Conservation (phyloP, 1,140 invertebrate species). For the Saxidomus purpurata region DNA sequence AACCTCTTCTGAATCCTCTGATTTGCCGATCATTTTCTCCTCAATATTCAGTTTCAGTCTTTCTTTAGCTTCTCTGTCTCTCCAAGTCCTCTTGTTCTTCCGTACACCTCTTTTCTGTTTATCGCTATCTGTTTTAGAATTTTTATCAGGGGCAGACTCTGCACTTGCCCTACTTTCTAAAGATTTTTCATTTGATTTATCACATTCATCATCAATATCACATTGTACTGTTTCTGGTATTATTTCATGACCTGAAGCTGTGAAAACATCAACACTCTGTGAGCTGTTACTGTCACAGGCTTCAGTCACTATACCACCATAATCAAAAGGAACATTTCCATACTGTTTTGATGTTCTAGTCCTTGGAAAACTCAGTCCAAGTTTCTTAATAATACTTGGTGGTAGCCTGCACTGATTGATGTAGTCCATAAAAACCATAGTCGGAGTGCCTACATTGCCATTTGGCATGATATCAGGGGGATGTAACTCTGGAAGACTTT, state of each 20-base stretch:
- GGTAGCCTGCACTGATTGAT: constrained; percentile 88
- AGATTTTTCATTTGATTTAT: background rate
- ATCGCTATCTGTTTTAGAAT: background rate
- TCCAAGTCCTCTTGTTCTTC: constrained; percentile 63
- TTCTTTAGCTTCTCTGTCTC: constrained; percentile 73
- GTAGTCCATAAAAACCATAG: constrained; percentile 87
- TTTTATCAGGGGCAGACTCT: background rate
- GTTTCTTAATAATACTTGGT: constrained; percentile 87
- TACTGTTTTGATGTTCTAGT: constrained; percentile 86
- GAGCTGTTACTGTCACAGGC: background rate
- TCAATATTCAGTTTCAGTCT: constrained; percentile 80
- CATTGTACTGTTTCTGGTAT: constrained; percentile 12
- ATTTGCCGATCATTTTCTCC: constrained; percentile 80
- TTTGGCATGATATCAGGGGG: constrained; percentile 87
- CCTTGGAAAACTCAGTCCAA: constrained; percentile 86
- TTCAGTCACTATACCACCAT: constrained; percentile 77
- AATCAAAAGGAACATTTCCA: constrained; percentile 88
- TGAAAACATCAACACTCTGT: constrained; percentile 51
- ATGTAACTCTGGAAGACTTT: constrained; percentile 86
- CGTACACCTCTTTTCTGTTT: background rate
- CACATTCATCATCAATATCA: background rate
- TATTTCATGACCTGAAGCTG: constrained; percentile 66
- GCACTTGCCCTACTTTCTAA: background rate
- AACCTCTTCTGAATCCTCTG: constrained; percentile 74
- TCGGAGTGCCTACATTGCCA: constrained; percentile 90